phyloP scores from a whole-genome alignment of 2,797 vertebrate species.

The Paratrypauchen microcephalus region DNA sequence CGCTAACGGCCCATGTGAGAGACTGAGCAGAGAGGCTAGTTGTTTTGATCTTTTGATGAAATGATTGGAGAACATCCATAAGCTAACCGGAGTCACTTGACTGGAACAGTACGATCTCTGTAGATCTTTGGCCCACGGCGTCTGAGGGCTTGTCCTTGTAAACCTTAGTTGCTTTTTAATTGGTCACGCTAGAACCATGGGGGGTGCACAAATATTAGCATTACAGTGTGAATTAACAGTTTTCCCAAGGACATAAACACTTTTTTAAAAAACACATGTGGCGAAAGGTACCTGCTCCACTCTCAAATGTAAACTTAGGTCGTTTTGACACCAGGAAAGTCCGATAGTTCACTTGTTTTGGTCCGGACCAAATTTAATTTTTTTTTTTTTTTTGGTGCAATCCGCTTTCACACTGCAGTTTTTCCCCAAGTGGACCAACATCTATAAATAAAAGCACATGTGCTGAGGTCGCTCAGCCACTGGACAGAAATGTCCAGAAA shows the following conservation, averaged over 20 bases:
- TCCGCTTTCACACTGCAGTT: no score
- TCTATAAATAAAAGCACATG: no score
- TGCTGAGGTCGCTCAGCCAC: no score
- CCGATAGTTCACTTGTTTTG: no score
- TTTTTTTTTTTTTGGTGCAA: no score
- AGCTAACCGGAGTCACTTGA: slow-evolving; percentile 74
- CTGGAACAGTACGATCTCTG: slow-evolving; percentile 69
- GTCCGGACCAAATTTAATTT: no score
- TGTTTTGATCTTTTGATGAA: slow-evolving; percentile 44
- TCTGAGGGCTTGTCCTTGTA: not conserved
- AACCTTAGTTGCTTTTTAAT: slow-evolving; percentile 35
- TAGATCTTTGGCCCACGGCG: slow-evolving; percentile 38
- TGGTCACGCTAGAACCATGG: slow-evolving; percentile 20
- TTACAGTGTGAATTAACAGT: slow-evolving; percentile 44
- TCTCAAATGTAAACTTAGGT: slow-evolving; percentile 25
- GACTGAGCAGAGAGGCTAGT: slow-evolving; percentile 13
- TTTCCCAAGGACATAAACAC: slow-evolving; percentile 49
- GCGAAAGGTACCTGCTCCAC: slow-evolving; percentile 27
- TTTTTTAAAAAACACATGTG: slow-evolving; percentile 24
- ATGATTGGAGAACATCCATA: slow-evolving; percentile 62
- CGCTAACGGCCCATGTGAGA: slow-evolving; percentile 15
- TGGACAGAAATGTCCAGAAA: no score
- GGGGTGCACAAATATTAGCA: slow-evolving; percentile 29
- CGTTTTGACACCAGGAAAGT: no score
- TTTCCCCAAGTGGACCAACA: no score